These are phyloP conservation scores for Saccostrea cuccullata DNA, from an alignment of 1,140 invertebrate species.

Conservation along the genomic window DNA sequence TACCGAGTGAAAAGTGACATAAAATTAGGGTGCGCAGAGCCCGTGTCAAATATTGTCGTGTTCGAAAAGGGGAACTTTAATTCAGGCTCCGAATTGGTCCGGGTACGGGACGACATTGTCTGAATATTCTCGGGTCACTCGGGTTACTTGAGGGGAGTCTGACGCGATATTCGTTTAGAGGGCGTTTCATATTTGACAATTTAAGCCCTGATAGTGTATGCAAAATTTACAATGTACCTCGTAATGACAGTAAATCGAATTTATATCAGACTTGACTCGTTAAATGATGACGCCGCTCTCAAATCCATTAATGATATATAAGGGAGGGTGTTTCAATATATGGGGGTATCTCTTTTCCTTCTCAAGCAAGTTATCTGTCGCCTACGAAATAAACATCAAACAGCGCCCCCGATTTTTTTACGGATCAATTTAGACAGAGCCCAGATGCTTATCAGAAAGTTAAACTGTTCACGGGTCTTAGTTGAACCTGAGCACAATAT, in stretches of 20 bases:
- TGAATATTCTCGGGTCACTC: neutral
- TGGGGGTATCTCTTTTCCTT: neutral
- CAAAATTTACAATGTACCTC: slow-evolving; percentile 25
- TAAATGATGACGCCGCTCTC: neutral
- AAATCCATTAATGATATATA: slow-evolving; percentile 26
- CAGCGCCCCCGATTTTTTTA: neutral
- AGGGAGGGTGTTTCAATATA: neutral
- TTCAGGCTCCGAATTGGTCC: neutral
- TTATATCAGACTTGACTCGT: neutral
- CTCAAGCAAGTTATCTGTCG: slow-evolving; percentile 1
- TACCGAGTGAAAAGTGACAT: slow-evolving; percentile 21
- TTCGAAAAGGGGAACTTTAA: neutral
- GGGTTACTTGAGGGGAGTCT: neutral
- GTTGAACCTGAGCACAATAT: neutral
- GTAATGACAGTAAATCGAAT: neutral
- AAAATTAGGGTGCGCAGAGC: neutral
- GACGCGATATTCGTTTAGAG: neutral
- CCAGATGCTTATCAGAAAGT: slow-evolving; percentile 18
- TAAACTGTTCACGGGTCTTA: neutral
- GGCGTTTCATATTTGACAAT: slow-evolving; percentile 15
- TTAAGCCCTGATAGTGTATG: neutral
- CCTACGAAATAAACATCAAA: slow-evolving; percentile 30
- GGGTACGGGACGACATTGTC: neutral
- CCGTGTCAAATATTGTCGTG: neutral
- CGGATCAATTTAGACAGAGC: neutral